Evolutionary conservation across 2,113 vertebrate genomes (phyloP), one percentile per base, ranked within the genome.

Genomic region (Cinclus cinclus): DNA sequence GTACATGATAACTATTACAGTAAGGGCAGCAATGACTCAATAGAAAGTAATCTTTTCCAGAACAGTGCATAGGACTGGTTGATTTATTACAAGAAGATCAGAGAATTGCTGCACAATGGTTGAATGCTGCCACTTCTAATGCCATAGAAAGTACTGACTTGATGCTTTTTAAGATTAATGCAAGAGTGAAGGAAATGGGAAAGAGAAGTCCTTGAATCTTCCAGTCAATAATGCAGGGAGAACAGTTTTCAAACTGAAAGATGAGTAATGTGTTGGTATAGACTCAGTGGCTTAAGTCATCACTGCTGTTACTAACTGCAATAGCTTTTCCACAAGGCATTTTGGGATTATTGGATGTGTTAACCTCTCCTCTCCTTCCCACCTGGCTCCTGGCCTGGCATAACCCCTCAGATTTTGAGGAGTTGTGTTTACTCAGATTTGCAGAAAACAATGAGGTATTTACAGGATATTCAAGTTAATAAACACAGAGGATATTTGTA

Each of bases 91-190:
- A 76, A 60, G 4, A 64, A 80, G 55, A 55, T 60, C 44, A 10
- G 65, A 71, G 69, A 96, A 87, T 52, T 50, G 39, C 53, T 60
- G 96, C 74, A 50, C 4, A 8, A 0, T 77, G 65, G 39, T 77
- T 89, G 79, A 90, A 56, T 84, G 91, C 56, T 76, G 30, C 74
- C 23, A 46, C 49, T 87, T 95, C 37, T 27, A 58, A 59, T 92
- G 76, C 68, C 28, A n/a, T 91, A 89, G 91, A 76, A 63, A 41
- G 58, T 93, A 84, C 77, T 88, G 71, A n/a, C 68, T 94, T 68
- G 58, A 42, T 83, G 55, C 35, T 47, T 93, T 92, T 69, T 27
- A 25, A 92, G 82, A 68, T 83, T 69, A 60, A 74, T 94, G 74
- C 21, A 67, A 71, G 28, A 70, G 7, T 22, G 41, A 35, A 52